Base-by-base conservation (phyloP, 2,113 vertebrate genomes). In the Pseudonaja textilis region DNA sequence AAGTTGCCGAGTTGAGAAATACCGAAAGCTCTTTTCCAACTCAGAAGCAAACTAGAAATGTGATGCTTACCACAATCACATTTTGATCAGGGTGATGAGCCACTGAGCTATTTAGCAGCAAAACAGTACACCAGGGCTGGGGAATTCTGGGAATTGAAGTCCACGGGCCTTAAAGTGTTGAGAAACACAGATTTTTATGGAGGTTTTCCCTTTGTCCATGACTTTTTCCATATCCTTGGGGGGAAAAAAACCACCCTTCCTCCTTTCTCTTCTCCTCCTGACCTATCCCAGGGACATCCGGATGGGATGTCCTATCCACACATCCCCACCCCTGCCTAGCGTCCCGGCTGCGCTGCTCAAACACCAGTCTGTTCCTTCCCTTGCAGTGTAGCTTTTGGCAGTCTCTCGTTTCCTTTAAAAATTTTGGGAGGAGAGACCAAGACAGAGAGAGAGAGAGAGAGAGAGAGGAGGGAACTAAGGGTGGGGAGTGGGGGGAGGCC, bases 381-480 rank as follows among this genome's bases (percentile, higher is more conserved):
- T n/a, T 7, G 87, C 87, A 1, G 1, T 56, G 92, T 61, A 18
- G 69, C 18, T 89, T 16, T 93, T 93, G 92, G 92, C 92, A 61
- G 11, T 34, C 88, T 90, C 88, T 8, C 22, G 3, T 90, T 93
- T 93, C 92, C 88, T 90, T 86, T 85, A 42, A 69, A 89, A 89
- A 88, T 47, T 89, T 89, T 55, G 92, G 88, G 59, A 56, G 88
- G 34, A 89, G 23, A 39, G 42, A 39, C 26, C 22, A 2, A 22
- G 59, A 64, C 8, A 61, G 57, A 26, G 45, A 54, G 54, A 55
- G 16, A 61, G 57, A 26, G 45, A 54, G 54, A 55, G 16, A 56
- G 55, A 57, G 20, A 57, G 56, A 57, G 22, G 8, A 18, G 55
- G 25, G 25, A 45, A 11, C 50, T 1, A 14, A 34, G 47, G 29